Conservation (phyloP, 1,140 invertebrate genomes). For the Belonocnema kinseyi region DNA sequence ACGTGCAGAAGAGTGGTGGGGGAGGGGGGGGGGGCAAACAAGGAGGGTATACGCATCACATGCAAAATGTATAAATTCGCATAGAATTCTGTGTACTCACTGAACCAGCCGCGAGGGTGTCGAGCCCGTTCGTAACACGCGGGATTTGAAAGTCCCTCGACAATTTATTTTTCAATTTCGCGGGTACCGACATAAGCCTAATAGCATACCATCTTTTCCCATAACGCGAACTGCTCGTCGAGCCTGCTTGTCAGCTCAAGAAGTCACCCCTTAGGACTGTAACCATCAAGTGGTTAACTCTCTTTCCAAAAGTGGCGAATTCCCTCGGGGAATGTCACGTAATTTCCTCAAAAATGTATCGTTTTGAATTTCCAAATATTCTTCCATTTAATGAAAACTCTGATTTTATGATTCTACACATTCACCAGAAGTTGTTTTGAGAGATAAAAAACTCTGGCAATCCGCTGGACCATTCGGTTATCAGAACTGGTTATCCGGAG, state of each 20-base stretch:
- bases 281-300: slow-evolving; percentile 6
- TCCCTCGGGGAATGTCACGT: background rate
- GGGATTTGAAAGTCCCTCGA: slow-evolving; percentile 17
- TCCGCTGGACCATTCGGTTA: too few relatives aligned
- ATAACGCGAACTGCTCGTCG: slow-evolving; percentile 1
- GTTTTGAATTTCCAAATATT: slow-evolving; percentile 20
- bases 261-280: background rate
- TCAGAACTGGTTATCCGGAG: too few relatives aligned
- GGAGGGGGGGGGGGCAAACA: background rate
- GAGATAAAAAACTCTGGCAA: background rate
- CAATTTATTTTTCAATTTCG: slow-evolving; percentile 29
- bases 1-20: background rate
- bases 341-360: background rate
- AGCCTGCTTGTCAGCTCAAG: slow-evolving; percentile 8
- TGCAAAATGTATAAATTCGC: slow-evolving; percentile 28
- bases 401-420: background rate
- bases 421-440: background rate
- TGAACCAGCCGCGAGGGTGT: background rate
- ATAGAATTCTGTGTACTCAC: slow-evolving; percentile 4
- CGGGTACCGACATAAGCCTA: slow-evolving; percentile 7
- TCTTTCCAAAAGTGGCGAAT: slow-evolving; percentile 15
- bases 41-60: slow-evolving; percentile 7
- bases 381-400: background rate
- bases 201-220: slow-evolving; percentile 21
- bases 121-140: slow-evolving; percentile 2